Conservation (phyloP, 2,888 invertebrate species). For the Lobophora halterata region DNA sequence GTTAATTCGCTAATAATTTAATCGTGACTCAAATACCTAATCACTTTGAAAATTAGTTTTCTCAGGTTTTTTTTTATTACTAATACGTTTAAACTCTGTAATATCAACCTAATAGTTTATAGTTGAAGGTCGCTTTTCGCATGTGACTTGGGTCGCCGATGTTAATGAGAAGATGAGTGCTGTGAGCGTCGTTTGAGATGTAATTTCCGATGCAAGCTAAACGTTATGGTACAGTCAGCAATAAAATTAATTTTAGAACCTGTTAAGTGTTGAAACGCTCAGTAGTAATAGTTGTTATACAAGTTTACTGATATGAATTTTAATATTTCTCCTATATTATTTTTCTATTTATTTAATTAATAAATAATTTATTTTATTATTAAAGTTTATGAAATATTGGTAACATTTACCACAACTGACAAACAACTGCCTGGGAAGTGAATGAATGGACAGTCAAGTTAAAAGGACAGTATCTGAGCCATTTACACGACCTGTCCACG, state of each 20-base stretch:
- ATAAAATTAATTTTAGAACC: conserved; percentile 47
- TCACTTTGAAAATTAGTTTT: conserved; percentile 26
- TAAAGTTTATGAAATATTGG: no score
- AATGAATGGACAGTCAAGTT: no score
- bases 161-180: conserved; percentile 54
- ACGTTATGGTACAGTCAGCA: conserved; percentile 35
- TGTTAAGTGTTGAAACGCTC: conserved; percentile 23
- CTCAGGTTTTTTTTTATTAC: no score
- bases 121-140: conserved; percentile 22
- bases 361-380: no score
- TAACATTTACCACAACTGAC: no score
- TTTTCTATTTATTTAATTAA: no score
- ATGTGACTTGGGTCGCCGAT: conserved; percentile 37
- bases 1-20: conserved; percentile 24
- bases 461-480: no score
- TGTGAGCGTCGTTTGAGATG: conserved; percentile 58
- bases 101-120: conserved; percentile 1
- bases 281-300: no score
- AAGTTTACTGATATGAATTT: no score
- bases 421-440: no score
- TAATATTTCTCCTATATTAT: no score
- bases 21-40: conserved; percentile 27
- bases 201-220: conserved; percentile 62
- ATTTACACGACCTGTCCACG: no score
- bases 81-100: conserved; percentile 16